Evolutionary conservation across 64 coral and sea anemone genomes (phyloP).

Genomic region (Trachythela sp.): DNA sequence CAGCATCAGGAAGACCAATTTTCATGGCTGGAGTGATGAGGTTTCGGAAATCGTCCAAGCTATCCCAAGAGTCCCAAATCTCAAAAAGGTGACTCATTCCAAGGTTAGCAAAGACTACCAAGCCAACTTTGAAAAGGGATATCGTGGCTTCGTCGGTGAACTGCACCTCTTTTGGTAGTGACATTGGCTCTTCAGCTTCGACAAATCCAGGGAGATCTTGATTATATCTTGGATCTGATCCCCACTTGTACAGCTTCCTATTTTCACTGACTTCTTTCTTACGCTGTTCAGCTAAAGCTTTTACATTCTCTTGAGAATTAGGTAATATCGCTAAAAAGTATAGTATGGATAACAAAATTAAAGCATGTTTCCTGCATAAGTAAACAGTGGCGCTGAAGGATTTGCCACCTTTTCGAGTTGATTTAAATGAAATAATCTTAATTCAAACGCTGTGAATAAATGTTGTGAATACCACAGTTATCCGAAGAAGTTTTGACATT

Average conservation of each 20-base stretch:
- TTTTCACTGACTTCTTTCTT: slow-evolving; percentile 32
- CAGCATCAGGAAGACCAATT: slow-evolving; percentile 9
- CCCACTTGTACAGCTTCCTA: slow-evolving; percentile 23
- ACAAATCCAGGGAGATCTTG: slow-evolving; percentile 47
- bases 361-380: too few species aligned
- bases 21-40: slow-evolving; percentile 8
- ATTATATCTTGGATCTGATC: not conserved
- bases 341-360: too few species aligned
- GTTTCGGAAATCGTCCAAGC: slow-evolving; percentile 43
- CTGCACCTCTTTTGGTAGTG: slow-evolving; percentile 52
- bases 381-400: too few species aligned
- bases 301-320: not conserved
- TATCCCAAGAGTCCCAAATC: slow-evolving; percentile 25
- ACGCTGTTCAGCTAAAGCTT: slow-evolving; percentile 32
- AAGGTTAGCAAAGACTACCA: slow-evolving; percentile 28
- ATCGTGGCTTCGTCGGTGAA: slow-evolving; percentile 24
- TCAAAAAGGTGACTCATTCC: slow-evolving; percentile 29
- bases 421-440: too few species aligned
- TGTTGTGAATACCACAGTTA: too few species aligned
- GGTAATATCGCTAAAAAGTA: not conserved
- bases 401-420: too few species aligned
- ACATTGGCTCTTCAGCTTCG: not conserved
- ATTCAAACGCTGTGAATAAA: too few species aligned
- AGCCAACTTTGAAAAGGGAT: slow-evolving; percentile 40
- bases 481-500: too few species aligned